A percentile compares a stretch with the other conserved stretches of the same genome.
Conservation (phyloP, 2,797 vertebrate genomes). For the Hozukius guyotensis region DNA sequence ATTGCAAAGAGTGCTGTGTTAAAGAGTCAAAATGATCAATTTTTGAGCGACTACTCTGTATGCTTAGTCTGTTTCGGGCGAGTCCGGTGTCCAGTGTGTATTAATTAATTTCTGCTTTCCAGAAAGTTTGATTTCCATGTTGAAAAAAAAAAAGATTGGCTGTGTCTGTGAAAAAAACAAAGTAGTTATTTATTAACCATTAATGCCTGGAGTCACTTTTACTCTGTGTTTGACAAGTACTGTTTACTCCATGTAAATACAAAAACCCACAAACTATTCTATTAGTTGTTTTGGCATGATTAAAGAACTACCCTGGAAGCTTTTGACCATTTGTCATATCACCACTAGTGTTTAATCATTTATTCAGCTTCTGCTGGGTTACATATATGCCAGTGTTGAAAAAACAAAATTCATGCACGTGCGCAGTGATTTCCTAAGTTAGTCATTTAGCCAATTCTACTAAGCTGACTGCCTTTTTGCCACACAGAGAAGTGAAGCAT, state of each 20-base stretch:
- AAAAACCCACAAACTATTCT: slow-evolving; percentile 1
- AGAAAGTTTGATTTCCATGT: neutral
- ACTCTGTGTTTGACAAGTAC: slow-evolving; percentile 26
- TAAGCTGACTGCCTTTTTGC: slow-evolving; percentile 11
- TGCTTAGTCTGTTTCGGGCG: neutral
- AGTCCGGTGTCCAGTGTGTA: neutral
- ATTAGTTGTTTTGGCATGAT: neutral
- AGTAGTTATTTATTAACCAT: slow-evolving; percentile 59
- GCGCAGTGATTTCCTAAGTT: neutral
- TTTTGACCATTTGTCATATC: neutral
- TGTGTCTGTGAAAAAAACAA: neutral
- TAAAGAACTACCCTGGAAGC: neutral
- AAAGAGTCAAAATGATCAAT: neutral
- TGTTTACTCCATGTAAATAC: slow-evolving; percentile 36
- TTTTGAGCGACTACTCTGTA: neutral
- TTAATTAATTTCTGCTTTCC: neutral
- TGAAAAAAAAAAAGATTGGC: neutral
- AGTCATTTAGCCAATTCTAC: slow-evolving; percentile 25
- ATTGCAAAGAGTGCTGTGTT: neutral
- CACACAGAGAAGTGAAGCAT: slow-evolving; percentile 31
- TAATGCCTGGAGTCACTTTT: slow-evolving; percentile 27
- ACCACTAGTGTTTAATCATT: neutral
- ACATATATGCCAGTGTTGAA: neutral
- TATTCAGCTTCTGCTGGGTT: neutral
- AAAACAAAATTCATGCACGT: neutral